Evolutionary conservation across 2,888 invertebrate species (phyloP).

Genomic region (Branchipolynoe longqiensis): DNA sequence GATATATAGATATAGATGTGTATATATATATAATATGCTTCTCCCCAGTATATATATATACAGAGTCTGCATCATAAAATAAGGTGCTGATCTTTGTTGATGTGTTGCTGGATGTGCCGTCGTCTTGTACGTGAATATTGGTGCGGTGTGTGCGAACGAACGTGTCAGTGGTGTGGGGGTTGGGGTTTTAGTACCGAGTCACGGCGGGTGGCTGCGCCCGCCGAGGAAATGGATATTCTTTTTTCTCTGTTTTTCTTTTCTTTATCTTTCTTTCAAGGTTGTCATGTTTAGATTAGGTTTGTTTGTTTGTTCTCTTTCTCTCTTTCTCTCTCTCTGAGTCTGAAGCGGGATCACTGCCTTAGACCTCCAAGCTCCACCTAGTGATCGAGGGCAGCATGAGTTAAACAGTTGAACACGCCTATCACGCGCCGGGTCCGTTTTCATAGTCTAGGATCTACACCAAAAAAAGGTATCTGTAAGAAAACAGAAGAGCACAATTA

Average conservation of each 20-base stretch:
- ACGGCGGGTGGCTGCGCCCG: slow-evolving; percentile 10
- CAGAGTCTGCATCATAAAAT: slow-evolving; percentile 50
- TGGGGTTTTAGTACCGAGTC: slow-evolving; percentile 35
- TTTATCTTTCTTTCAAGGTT: background rate
- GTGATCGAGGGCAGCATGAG: slow-evolving; percentile 33
- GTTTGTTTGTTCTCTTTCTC: too few species aligned
- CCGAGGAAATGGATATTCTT: background rate
- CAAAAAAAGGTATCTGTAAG: slow-evolving; percentile 54
- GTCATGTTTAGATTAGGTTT: too few species aligned
- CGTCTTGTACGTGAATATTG: slow-evolving; percentile 26
- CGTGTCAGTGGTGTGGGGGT: background rate
- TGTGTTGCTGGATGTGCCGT: slow-evolving; percentile 48
- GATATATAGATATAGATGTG: slow-evolving; percentile 54
- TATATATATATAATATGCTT: slow-evolving; percentile 10
- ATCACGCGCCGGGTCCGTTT: slow-evolving; percentile 46
- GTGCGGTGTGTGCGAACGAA: slow-evolving; percentile 44
- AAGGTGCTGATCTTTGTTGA: slow-evolving; percentile 54
- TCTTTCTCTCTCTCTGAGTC: background rate
- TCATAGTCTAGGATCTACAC: slow-evolving; percentile 49
- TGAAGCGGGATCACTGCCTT: slow-evolving; percentile 37
- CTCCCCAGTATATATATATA: slow-evolving; percentile 43
- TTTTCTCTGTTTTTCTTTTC: background rate
- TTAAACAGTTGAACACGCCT: slow-evolving; percentile 48
- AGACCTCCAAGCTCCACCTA: slow-evolving; percentile 41
- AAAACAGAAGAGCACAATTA: slow-evolving; percentile 1